Base-by-base conservation (phyloP, 2,113 vertebrate species). In the Pseudopodoces humilis region DNA sequence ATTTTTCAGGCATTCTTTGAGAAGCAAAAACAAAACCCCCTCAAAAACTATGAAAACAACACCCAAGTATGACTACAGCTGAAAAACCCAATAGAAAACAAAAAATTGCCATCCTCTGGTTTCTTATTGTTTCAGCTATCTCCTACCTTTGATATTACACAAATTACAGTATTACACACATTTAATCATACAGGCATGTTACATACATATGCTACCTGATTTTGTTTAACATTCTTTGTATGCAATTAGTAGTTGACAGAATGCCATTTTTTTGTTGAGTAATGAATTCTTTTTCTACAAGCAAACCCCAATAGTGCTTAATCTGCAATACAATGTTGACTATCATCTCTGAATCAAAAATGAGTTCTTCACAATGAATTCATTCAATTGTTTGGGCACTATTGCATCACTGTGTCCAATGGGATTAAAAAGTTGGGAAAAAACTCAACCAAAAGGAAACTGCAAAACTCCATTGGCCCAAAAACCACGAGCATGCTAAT, bases 1-100 rank as follows among this genome's bases (percentile, higher is more conserved):
- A 55, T 86, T 92, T 95, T 91, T 84, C 52, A 78, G 58, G 28
- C 69, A 62, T 76, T 86, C 94, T 91, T 92, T 94, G 59, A 85
- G 59, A 89, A 92, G 60, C 39, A 79, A 82, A 86, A 88, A 0
- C 37, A 65, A 81, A 47, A 6, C 9, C 3, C 2, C 25, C 30
- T 59, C 75, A 83, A 69, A n/a, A 83, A 74, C 47, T 59, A 52
- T 2, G 3, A 65, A 74, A 92, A 9, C 43, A 81, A 83, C n/a
- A 70, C 12, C 39, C 41, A 67, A 69, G 50, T 37, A 46, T 21
- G 41, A 91, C n/a, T 33, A 37, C 35, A 59, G 53, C 9, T 53
- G 71, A 43, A 90, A 68, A 71, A 41, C 10, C 5, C 13, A 76
- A 80, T 4, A 46, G 13, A 58, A 83, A 82, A 85, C 21, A 24